Evolutionary conservation across 2,888 invertebrate species (phyloP).

Genomic region (Tetranychus piercei): DNA sequence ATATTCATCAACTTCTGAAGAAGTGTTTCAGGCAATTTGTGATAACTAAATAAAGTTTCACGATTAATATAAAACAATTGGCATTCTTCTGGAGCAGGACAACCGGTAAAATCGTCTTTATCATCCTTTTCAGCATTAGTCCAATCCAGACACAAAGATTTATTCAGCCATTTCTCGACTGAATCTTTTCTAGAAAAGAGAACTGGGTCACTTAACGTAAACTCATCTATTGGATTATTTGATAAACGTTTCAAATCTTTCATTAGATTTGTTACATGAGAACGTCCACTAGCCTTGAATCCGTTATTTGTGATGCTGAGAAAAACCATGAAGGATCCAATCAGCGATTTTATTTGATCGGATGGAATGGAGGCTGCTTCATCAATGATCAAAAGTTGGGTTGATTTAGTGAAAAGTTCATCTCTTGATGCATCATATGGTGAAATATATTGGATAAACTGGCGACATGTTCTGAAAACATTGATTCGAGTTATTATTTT

Average conservation of each 20-base stretch:
- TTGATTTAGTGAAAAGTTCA: conserved; percentile 38
- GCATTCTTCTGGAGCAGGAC: conserved; percentile 72
- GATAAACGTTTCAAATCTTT: conserved; percentile 58
- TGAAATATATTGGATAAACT: conserved; percentile 91
- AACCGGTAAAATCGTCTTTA: conserved; percentile 45
- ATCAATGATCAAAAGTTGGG: conserved; percentile 85
- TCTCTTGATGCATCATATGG: conserved; percentile 65
- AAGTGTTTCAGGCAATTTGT: conserved; percentile 62
- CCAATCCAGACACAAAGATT: conserved; percentile 59
- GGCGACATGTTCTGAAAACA: conserved; percentile 68
- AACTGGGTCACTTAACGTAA: conserved; percentile 75
- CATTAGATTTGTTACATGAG: conserved; percentile 78
- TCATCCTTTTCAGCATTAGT: conserved; percentile 46
- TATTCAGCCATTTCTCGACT: conserved; percentile 76
- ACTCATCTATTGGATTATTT: conserved; percentile 35
- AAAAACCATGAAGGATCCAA: conserved; percentile 77
- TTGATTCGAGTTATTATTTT: conserved; percentile 78
- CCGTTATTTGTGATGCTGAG: conserved; percentile 92
- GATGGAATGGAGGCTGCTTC: conserved; percentile 97
- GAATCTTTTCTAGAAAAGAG: conserved; percentile 48
- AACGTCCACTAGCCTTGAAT: conserved; percentile 93
- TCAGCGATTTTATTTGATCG: conserved; percentile 66
- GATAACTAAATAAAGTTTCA: conserved; percentile 90
- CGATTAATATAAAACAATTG: conserved; percentile 52
- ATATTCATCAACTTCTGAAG: conserved; percentile 75